phyloP scores from a whole-genome alignment of 2,888 invertebrate species.

The Zaprionus obscuricornis region DNA sequence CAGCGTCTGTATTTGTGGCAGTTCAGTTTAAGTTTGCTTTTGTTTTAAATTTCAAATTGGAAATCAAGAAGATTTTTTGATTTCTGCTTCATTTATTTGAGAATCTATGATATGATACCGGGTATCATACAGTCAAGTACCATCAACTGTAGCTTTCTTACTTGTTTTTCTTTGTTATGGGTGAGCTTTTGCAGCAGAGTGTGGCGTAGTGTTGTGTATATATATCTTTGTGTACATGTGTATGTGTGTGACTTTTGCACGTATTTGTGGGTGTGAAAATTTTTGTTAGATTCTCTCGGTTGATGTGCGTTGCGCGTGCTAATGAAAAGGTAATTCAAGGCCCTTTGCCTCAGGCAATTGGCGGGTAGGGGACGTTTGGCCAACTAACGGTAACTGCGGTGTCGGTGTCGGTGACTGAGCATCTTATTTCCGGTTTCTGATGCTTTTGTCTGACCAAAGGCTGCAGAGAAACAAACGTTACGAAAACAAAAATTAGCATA shows the following conservation, averaged over 20 bases:
- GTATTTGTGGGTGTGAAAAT: slow-evolving; percentile 46
- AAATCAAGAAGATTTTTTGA: no score
- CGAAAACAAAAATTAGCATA: slow-evolving; percentile 70
- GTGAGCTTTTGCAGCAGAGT: slow-evolving; percentile 4
- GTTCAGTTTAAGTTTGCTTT: neutral
- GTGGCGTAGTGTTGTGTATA: slow-evolving; percentile 8
- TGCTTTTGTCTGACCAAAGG: slow-evolving; percentile 30
- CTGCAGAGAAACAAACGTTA: slow-evolving; percentile 37
- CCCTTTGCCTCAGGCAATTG: slow-evolving; percentile 40
- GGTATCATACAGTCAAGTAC: no score
- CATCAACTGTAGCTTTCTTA: no score
- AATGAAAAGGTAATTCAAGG: slow-evolving; percentile 70
- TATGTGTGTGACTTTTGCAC: slow-evolving; percentile 23
- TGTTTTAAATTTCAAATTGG: no score
- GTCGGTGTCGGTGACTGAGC: slow-evolving; percentile 37
- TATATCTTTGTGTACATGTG: slow-evolving; percentile 12
- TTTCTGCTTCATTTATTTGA: no score
- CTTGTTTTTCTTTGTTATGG: slow-evolving; percentile 33
- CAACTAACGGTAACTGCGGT: slow-evolving; percentile 51
- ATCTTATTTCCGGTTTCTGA: slow-evolving; percentile 58
- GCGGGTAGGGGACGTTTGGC: slow-evolving; percentile 24
- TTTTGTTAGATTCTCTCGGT: slow-evolving; percentile 40
- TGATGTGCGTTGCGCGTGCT: slow-evolving; percentile 44
- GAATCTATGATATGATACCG: no score
- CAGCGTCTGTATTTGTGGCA: no score